Percentiles rank a stretch among this genome's conserved stretches.
These are phyloP conservation scores for Listronotus bonariensis DNA, from an alignment of 1,140 invertebrate genomes.

Conservation along the genomic window DNA sequence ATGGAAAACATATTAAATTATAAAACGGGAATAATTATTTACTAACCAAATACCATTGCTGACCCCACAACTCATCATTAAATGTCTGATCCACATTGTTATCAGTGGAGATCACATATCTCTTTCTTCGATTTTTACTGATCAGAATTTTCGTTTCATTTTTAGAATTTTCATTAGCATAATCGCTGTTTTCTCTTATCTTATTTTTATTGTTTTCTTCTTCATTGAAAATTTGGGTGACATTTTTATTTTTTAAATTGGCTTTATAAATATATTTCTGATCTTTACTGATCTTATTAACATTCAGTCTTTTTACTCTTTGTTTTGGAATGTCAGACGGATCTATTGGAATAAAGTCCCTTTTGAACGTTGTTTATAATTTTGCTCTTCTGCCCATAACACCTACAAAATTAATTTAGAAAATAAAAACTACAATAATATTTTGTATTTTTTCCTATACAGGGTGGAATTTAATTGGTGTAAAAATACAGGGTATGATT, in stretches of 20 bases:
- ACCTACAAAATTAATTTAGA: constrained; percentile 57
- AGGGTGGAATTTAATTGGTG: no score
- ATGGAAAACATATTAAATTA: no score
- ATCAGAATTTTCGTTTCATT: no score
- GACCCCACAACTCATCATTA: constrained; percentile 84
- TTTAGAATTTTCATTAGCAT: no score
- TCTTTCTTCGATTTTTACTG: constrained; percentile 21
- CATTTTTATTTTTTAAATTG: constrained; percentile 4
- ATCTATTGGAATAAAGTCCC: constrained; percentile 59
- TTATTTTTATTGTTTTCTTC: no score
- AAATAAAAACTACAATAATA: no score
- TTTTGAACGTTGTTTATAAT: constrained; percentile 65
- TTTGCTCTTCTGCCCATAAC: constrained; percentile 72
- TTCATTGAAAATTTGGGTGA: no score
- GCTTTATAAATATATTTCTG: neutral
- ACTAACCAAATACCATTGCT: constrained; percentile 92
- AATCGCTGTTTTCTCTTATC: no score
- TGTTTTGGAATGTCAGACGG: constrained; percentile 36
- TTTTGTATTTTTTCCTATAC: no score
- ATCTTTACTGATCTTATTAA: neutral
- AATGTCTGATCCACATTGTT: constrained; percentile 58
- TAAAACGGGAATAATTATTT: constrained; percentile 53
- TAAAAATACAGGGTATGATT: no score
- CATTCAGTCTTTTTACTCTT: constrained; percentile 35
- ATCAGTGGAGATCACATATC: constrained; percentile 5